A percentile compares a stretch with the other conserved stretches of the same genome.
phyloP scores from a whole-genome alignment of 2,888 invertebrate genomes.

The Papilio demoleus region DNA sequence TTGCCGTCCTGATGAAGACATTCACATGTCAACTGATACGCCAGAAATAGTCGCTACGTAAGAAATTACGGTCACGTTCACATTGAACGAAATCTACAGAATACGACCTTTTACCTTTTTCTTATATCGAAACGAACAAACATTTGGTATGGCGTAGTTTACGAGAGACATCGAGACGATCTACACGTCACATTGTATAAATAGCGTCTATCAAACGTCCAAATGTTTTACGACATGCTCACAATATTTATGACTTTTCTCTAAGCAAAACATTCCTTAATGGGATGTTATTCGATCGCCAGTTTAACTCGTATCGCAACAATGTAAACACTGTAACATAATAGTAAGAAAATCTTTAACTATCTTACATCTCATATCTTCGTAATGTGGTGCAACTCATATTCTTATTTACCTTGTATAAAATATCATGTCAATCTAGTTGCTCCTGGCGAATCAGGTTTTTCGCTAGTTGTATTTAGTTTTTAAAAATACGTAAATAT shows the following conservation, averaged over 20 bases:
- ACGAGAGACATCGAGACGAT: conserved; percentile 22
- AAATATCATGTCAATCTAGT: neutral
- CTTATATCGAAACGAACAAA: conserved; percentile 27
- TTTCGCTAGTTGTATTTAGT: neutral
- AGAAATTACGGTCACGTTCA: conserved; percentile 30
- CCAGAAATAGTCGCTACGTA: conserved; percentile 28
- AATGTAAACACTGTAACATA: neutral
- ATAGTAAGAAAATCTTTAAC: no score
- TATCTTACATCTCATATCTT: neutral
- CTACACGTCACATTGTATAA: conserved; percentile 25
- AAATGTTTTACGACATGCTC: conserved; percentile 30
- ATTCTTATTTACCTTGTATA: neutral
- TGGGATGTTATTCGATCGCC: neutral
- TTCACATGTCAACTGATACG: conserved; percentile 25
- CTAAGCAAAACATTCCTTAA: neutral
- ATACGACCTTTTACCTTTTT: conserved; percentile 22
- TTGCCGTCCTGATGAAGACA: conserved; percentile 30
- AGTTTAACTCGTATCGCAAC: neutral
- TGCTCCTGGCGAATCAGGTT: neutral
- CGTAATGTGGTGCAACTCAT: neutral
- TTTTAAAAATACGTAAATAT: conserved; percentile 12
- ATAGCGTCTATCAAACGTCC: conserved; percentile 28
- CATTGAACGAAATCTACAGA: conserved; percentile 21
- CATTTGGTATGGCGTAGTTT: conserved; percentile 24
- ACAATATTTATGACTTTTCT: conserved; percentile 24